phyloP scores from a whole-genome alignment of 2,888 invertebrate species.

The Sminthurinus aureus region DNA sequence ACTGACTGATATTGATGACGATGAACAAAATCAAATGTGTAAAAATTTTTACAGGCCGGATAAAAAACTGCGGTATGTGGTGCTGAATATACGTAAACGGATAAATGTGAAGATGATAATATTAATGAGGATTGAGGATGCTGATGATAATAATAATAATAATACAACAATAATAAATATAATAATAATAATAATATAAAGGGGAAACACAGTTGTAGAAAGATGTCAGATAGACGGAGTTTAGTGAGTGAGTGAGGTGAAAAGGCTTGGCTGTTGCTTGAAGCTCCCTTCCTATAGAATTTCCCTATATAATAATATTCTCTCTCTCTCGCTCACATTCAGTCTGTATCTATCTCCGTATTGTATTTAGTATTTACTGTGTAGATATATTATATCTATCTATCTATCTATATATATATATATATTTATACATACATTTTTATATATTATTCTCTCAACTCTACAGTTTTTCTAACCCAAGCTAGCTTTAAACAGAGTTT shows the following conservation, averaged over 20 bases:
- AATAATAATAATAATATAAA: conserved; percentile 38
- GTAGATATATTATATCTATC: too few relatives aligned
- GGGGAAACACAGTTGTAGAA: conserved; percentile 40
- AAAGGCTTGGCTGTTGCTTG: conserved; percentile 39
- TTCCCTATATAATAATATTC: conserved; percentile 2
- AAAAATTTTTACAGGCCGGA: not conserved
- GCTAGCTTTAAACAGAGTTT: conserved; percentile 18
- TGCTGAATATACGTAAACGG: not conserved
- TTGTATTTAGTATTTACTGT: not conserved
- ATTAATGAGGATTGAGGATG: conserved; percentile 13
- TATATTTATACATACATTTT: too few relatives aligned
- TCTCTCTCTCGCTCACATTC: not conserved
- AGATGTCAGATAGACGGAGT: conserved; percentile 47
- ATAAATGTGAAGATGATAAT: conserved; percentile 15
- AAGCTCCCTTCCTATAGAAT: conserved; percentile 19
- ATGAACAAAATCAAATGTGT: not conserved
- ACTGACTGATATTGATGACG: not conserved
- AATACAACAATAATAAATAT: conserved; percentile 35
- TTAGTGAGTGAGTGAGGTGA: conserved; percentile 44
- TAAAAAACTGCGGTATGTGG: conserved; percentile 1
- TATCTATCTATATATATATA: too few relatives aligned
- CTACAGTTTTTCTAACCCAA: not conserved
- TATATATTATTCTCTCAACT: not conserved
- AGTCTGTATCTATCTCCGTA: not conserved
- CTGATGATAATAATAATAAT: conserved; percentile 26